Evolutionary conservation across 2,797 vertebrate species (phyloP).

Genomic region (Cynopterus sphinx): DNA sequence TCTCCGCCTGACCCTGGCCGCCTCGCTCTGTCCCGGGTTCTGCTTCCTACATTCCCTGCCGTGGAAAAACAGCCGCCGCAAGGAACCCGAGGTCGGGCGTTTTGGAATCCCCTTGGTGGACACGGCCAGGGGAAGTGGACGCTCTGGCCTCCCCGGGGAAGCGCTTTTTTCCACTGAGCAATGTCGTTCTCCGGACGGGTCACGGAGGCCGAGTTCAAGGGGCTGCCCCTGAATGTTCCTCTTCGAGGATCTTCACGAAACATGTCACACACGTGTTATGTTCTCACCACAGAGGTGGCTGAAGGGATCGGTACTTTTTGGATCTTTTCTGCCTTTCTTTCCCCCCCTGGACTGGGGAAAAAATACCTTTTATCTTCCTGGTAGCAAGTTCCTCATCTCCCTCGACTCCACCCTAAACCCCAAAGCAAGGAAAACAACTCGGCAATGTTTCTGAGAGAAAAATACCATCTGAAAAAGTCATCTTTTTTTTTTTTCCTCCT

Average conservation of each 20-base stretch:
- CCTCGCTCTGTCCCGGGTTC: background rate
- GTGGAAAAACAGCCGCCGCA: background rate
- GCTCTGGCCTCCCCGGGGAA: conserved; percentile 21
- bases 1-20: background rate
- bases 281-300: conserved; percentile 12
- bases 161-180: conserved; percentile 42
- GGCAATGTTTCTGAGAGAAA: background rate
- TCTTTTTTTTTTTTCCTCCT: background rate
- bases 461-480: background rate
- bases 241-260: background rate
- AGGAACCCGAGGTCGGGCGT: conserved; percentile 25
- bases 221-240: background rate
- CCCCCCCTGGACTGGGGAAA: background rate
- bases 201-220: background rate
- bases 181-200: conserved; percentile 16
- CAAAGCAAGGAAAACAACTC: background rate
- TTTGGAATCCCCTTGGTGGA: conserved; percentile 31
- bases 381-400: background rate
- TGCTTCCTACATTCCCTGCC: background rate
- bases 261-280: background rate
- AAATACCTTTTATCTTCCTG: conserved; percentile 52
- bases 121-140: conserved; percentile 41
- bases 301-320: background rate
- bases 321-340: background rate
- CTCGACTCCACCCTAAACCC: background rate